These are phyloP conservation scores for Bellardia pandia DNA, from an alignment of 2,888 invertebrate species.

Conservation along the genomic window DNA sequence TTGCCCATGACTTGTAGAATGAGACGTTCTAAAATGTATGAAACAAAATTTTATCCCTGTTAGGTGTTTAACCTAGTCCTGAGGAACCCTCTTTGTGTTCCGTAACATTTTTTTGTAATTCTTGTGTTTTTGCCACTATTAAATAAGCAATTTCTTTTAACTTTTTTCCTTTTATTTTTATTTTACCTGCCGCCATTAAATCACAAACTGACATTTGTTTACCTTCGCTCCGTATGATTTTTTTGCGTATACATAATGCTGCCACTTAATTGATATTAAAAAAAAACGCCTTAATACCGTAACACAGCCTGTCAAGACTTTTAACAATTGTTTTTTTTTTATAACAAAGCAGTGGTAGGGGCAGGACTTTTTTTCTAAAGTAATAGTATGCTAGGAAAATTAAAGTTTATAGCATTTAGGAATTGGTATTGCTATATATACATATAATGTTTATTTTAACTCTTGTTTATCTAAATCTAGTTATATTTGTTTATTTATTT, in stretches of 20 bases:
- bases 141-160: too few relatives aligned
- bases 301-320: constrained; percentile 28
- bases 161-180: constrained; percentile 7
- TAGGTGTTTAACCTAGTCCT: too few relatives aligned
- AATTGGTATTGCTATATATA: constrained; percentile 52
- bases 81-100: too few relatives aligned
- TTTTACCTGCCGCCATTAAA: constrained; percentile 31
- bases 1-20: too few relatives aligned
- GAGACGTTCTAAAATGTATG: too few relatives aligned
- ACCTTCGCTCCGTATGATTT: neutral
- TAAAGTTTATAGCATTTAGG: constrained; percentile 17
- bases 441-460: constrained; percentile 51
- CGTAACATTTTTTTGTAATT: too few relatives aligned
- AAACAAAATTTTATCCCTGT: too few relatives aligned
- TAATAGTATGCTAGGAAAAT: neutral
- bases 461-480: constrained; percentile 49
- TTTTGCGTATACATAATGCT: neutral
- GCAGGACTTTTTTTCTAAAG: neutral
- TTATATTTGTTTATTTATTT: constrained; percentile 13
- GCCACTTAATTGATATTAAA: constrained; percentile 44
- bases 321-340: constrained; percentile 2
- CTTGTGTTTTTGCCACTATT: too few relatives aligned
- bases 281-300: constrained; percentile 18
- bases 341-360: neutral
- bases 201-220: constrained; percentile 5